phyloP scores from a whole-genome alignment of 2,113 vertebrate genomes.

The Azemiops feae region DNA sequence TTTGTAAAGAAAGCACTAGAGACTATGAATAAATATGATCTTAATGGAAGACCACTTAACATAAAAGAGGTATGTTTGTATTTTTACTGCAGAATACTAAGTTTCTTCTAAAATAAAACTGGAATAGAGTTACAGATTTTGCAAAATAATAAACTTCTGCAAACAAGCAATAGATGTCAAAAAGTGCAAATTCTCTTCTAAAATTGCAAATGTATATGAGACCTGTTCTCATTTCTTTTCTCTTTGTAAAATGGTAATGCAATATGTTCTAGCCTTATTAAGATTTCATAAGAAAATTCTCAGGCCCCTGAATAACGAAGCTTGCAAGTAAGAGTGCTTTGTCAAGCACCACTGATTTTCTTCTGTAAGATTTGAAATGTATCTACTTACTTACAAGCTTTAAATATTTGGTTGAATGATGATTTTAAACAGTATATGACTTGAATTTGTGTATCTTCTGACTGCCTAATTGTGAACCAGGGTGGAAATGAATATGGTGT shows the following conservation, averaged over 20 bases:
- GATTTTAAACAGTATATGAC: not conserved
- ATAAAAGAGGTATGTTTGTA: constrained; percentile 89
- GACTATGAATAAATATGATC: constrained; percentile 95
- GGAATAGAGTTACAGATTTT: not conserved
- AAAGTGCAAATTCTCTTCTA: not conserved
- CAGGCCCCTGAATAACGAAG: not conserved
- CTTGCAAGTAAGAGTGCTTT: not conserved
- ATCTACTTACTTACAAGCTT: not conserved
- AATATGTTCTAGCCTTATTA: not conserved
- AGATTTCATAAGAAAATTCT: not conserved
- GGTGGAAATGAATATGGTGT: not conserved
- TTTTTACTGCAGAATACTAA: not conserved
- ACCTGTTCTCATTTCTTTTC: not conserved
- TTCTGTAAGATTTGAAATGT: not conserved
- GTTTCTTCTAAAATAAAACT: not conserved
- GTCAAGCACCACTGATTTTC: not conserved
- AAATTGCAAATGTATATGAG: not conserved
- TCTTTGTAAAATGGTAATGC: not conserved
- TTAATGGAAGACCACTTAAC: constrained; percentile 94
- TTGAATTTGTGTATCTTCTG: not conserved
- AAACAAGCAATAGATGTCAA: not conserved
- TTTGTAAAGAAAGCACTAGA: constrained; percentile 97
- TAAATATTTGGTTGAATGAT: not conserved
- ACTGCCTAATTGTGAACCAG: not conserved
- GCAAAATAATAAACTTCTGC: not conserved